Conservation (phyloP, 2,888 invertebrate genomes). For the Apodemia duryi region DNA sequence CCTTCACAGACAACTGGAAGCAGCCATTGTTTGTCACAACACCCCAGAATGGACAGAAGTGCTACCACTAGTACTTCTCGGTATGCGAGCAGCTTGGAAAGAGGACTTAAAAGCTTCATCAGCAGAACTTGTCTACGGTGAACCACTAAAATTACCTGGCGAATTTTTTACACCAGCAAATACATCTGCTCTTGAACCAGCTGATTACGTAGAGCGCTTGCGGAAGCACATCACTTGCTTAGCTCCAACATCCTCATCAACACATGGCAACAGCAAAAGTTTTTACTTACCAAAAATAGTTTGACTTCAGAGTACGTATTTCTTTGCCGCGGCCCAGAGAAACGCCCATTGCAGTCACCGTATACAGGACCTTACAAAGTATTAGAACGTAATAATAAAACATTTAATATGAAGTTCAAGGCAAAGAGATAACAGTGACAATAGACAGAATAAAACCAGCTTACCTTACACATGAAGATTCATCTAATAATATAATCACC, state of each 20-base stretch:
- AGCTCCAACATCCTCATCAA: not conserved
- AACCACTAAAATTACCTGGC: not conserved
- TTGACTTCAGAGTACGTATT: not conserved
- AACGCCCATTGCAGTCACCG: constrained; percentile 30
- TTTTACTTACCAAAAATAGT: not conserved
- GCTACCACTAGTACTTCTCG: constrained; percentile 17
- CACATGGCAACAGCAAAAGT: too few species aligned
- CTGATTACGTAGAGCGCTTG: not conserved
- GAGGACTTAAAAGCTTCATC: not conserved
- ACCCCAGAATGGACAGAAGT: constrained; percentile 14
- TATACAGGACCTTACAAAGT: constrained; percentile 35
- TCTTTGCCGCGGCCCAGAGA: not conserved
- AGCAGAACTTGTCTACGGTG: not conserved
- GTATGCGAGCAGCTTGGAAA: constrained; percentile 17
- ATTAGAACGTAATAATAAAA: constrained; percentile 27
- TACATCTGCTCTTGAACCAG: not conserved
- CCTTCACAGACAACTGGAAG: constrained; percentile 22
- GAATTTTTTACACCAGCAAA: not conserved
- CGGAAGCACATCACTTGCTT: not conserved
- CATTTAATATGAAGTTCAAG: constrained; percentile 26
- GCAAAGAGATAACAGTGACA: constrained; percentile 29
- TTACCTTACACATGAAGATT: not conserved
- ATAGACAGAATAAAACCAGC: constrained; percentile 34
- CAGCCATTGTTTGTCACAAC: constrained; percentile 17
- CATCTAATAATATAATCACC: not conserved